Evolutionary conservation across 2,113 vertebrate species (phyloP).

Genomic region (Pseudorasbora parva): DNA sequence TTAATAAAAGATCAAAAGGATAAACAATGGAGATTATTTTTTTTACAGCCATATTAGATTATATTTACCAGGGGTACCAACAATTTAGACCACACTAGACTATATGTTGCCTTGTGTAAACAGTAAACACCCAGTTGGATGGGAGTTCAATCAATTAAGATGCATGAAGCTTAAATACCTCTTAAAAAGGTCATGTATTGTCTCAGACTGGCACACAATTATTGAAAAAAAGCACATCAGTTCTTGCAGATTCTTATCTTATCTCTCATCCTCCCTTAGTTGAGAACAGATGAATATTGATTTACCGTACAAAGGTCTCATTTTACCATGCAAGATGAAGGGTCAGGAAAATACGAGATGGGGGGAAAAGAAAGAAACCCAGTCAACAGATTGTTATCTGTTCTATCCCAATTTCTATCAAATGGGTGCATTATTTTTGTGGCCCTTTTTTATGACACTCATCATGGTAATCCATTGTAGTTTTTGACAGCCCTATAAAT

Average conservation of each 20-base stretch:
- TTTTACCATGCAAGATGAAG: constrained; percentile 40
- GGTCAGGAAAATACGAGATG: constrained; percentile 32
- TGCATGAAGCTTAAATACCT: not conserved
- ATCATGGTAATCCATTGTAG: constrained; percentile 50
- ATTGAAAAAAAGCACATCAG: constrained; percentile 28
- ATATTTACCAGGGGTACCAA: too few species aligned
- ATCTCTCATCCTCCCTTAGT: constrained; percentile 30
- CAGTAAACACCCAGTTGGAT: not conserved
- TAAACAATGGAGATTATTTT: too few species aligned
- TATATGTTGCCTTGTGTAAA: not conserved
- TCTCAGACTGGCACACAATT: constrained; percentile 35
- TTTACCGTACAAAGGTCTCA: constrained; percentile 36
- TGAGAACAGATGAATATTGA: constrained; percentile 50
- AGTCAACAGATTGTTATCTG: constrained; percentile 44
- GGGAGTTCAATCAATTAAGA: not conserved
- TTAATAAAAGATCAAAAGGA: too few species aligned
- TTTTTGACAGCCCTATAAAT: constrained; percentile 51
- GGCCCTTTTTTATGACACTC: not conserved
- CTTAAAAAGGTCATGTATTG: constrained; percentile 8
- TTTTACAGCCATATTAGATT: too few species aligned
- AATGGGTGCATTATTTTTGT: not conserved
- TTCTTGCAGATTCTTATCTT: constrained; percentile 29
- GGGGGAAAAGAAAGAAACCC: constrained; percentile 11
- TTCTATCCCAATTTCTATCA: not conserved
- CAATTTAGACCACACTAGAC: too few species aligned